These are phyloP conservation scores for Leptocoma aspasia DNA, from an alignment of 2,113 vertebrate genomes.

Conservation along the genomic window DNA sequence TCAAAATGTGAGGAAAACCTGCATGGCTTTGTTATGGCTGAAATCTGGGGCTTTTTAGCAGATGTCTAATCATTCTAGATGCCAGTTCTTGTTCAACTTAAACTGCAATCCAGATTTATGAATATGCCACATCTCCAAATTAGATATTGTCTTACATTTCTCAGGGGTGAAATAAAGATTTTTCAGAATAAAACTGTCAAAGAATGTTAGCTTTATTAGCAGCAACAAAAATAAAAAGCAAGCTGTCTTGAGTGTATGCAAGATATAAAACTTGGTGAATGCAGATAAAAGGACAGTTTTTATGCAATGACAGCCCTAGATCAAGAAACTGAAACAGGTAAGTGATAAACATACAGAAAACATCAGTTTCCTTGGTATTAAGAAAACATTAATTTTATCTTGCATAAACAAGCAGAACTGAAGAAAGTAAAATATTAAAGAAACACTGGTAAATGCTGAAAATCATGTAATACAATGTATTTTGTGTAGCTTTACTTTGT, in stretches of 20 bases:
- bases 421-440: background rate
- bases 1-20: background rate
- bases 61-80: background rate
- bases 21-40: background rate
- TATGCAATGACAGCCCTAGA: background rate
- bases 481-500: background rate
- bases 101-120: background rate
- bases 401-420: background rate
- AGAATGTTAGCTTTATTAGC: background rate
- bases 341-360: background rate
- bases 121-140: background rate
- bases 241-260: background rate
- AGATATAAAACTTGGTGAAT: background rate
- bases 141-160: background rate
- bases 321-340: background rate
- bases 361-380: background rate
- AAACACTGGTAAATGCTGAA: background rate
- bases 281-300: background rate
- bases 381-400: constrained; percentile 6
- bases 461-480: background rate
- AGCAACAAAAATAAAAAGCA: background rate
- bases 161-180: background rate
- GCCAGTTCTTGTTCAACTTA: background rate
- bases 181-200: constrained; percentile 6
- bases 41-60: background rate